Percentiles rank a stretch among this genome's conserved stretches.
Conservation (phyloP, 2,797 vertebrate genomes). For the Hephaestus fuliginosus region DNA sequence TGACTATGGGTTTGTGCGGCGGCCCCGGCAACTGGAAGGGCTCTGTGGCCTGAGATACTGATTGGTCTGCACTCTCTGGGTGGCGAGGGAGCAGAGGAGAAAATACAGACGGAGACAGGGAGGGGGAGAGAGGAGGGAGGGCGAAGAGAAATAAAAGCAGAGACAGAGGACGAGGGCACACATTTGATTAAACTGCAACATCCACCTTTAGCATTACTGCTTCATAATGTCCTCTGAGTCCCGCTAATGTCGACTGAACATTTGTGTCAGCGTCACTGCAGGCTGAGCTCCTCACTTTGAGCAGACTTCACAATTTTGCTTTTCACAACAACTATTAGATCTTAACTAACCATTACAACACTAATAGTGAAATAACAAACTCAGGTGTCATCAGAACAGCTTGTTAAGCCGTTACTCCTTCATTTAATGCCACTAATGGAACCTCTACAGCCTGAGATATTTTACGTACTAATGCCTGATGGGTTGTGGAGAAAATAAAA, state of each 20-base stretch:
- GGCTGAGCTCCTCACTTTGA: slow-evolving; percentile 43
- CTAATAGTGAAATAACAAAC: slow-evolving; percentile 52
- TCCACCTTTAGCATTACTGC: background rate
- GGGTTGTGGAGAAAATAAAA: slow-evolving; percentile 35
- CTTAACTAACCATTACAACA: slow-evolving; percentile 20
- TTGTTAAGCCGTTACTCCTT: slow-evolving; percentile 53
- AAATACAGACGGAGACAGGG: background rate
- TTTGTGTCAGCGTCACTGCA: slow-evolving; percentile 36
- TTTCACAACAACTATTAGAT: slow-evolving; percentile 10
- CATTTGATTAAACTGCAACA: slow-evolving; percentile 20
- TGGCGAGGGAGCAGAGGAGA: background rate
- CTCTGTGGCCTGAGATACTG: slow-evolving; percentile 70
- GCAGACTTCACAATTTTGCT: slow-evolving; percentile 19
- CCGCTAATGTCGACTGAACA: slow-evolving; percentile 42
- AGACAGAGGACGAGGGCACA: background rate
- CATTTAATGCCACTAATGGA: slow-evolving; percentile 53
- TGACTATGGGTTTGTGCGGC: slow-evolving; percentile 93
- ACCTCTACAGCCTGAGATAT: slow-evolving; percentile 49
- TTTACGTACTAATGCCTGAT: slow-evolving; percentile 30
- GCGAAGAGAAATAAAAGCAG: background rate
- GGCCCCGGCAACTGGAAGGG: slow-evolving; percentile 88
- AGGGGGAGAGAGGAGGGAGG: background rate
- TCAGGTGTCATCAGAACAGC: slow-evolving; percentile 44
- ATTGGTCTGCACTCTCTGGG: slow-evolving; percentile 71
- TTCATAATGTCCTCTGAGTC: slow-evolving; percentile 33